Base-by-base conservation (phyloP, 2,797 vertebrate genomes). In the Pseudochirops cupreus region DNA sequence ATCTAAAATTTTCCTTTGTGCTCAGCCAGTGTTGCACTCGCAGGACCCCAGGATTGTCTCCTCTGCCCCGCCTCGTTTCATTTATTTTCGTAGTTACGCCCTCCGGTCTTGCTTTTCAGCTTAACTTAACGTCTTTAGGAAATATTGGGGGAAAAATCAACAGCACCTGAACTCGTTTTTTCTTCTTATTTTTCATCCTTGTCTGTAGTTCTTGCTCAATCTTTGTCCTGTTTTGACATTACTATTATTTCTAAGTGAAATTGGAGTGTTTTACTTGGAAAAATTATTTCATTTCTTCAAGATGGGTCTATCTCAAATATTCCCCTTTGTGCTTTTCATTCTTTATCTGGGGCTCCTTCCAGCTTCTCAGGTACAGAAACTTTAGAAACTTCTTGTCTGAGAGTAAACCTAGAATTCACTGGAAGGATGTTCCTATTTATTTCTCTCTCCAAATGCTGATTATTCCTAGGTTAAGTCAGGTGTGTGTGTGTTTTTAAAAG, bases 341-440 rank as follows among this genome's bases (percentile, higher is more conserved):
- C 96, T 98, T 96, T 97, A 93, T 90, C 91, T 96, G 55, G 96
- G 95, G 67, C 90, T 54, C 16, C 18, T 28, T 97, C 96, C 96
- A 97, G 94, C 67, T 97, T 93, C 94, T 97, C 91, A 92, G 67
- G 92, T 91, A 90, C 2, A 59, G 95, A 95, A 94, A 94, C 56
- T 52, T 94, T 92, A 96, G 90, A 50, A 90, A 94, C 57, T 56
- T 21, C 90, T 56, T 97, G 91, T 56, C 18, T 4, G 54, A 33
- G 9, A 31, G 62, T 74, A 91, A 92, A 52, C 52, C 46, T 50
- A 94, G 92, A 87, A 91, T 93, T 97, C 52, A 82, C 10, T 92
- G 1, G 1, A 93, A 94, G 82, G 11, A 92, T 21, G 31, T 67
- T 74, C 91, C 82, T 91, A 56, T 50, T 56, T 91, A 28, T 0